Evolutionary conservation across 2,797 vertebrate genomes (phyloP).

Genomic region (Rhinoraja longicauda): DNA sequence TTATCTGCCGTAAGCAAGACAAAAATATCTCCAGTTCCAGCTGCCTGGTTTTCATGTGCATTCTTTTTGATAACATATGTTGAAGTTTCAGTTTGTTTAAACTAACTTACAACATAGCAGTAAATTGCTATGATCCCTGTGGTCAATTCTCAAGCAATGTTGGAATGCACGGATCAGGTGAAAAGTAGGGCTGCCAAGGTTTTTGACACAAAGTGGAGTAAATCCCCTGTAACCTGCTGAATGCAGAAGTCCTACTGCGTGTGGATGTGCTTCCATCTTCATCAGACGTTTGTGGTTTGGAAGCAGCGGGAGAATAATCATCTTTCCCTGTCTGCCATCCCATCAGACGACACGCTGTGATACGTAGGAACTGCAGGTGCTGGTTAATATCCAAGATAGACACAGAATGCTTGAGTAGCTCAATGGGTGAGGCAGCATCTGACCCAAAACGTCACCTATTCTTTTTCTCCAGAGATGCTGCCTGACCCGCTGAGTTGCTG

Average conservation of each 20-base stretch:
- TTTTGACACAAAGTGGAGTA: not conserved
- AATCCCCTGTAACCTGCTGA: not conserved
- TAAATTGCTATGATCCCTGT: not conserved
- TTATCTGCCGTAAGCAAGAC: constrained; percentile 24
- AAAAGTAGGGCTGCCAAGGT: not conserved
- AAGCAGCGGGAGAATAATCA: not conserved
- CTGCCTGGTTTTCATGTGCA: not conserved
- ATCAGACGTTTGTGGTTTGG: constrained; percentile 10
- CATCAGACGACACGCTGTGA: not conserved
- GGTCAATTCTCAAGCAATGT: not conserved
- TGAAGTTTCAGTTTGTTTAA: not conserved
- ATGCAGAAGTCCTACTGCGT: not conserved
- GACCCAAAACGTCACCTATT: too few relatives aligned
- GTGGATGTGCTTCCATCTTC: not conserved
- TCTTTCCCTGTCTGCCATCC: not conserved
- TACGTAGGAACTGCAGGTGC: too few relatives aligned
- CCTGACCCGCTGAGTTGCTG: too few relatives aligned
- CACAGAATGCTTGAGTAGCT: too few relatives aligned
- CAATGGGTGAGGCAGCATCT: too few relatives aligned
- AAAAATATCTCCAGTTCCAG: not conserved
- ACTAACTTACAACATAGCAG: not conserved
- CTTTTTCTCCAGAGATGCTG: too few relatives aligned
- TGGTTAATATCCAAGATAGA: too few relatives aligned
- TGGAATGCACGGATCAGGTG: not conserved
- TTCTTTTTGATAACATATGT: not conserved